Base-by-base conservation (phyloP, 2,888 invertebrate genomes). In the Stegana nigrithorax region DNA sequence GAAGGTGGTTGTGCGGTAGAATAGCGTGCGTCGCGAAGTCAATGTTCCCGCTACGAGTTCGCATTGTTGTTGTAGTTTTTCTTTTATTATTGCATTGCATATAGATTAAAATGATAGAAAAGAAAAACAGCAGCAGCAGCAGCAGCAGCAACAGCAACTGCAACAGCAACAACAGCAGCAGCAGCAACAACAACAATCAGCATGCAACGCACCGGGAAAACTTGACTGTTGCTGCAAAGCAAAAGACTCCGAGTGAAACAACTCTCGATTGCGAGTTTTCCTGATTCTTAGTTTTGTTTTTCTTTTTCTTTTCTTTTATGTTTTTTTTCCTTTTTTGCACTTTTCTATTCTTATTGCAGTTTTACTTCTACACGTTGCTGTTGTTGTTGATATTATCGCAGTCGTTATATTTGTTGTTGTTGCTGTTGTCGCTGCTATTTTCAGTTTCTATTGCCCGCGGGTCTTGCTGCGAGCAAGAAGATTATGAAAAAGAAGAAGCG, bases 401-500 rank as follows among this genome's bases (percentile, higher is more conserved):
- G 19, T 32, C 19, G 53, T 51, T 51, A 6, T 27, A n/a, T n/a
- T 53, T 42, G 55, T 58, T 62, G 21, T 58, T 62, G 60, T 53
- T 53, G 19, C 19, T 32, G 53, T 51, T 51, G 14, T 27, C 14
- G 26, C 73, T 79, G 78, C 76, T 73, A 78, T 82, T 81, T 81
- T 82, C 80, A 81, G 80, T 81, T 82, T 81, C 82, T 80, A 80
- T 81, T 75, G 75, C 78, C 53, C 67, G 67, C 68, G 58, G 66
- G 71, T 75, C 8, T 17, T 55, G 53, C 36, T 5, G 36, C 4
- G 26, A 63, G 63, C 65, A 61, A 36, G 60, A 50, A 59, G 45
- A 47, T 42, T 21, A 56, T 27, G 17, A 51, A 53, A 27, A 39
- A 27, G 23, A 59, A 32, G 39, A 60, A 32, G 29, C 36, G 36